phyloP scores from a whole-genome alignment of 1,140 invertebrate species.

The Argopecten irradians region DNA sequence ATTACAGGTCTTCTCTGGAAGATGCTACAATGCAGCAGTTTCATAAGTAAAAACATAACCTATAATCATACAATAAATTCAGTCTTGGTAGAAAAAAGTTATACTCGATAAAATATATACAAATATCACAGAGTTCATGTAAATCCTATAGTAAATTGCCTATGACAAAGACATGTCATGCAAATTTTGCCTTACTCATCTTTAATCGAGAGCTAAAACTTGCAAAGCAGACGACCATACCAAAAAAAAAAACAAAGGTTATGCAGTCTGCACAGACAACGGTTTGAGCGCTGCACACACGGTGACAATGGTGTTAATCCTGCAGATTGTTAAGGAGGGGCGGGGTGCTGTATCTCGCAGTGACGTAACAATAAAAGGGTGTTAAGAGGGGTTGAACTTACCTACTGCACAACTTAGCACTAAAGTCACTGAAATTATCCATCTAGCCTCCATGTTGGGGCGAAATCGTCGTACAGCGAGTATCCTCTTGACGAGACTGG shows the following conservation, averaged over 20 bases:
- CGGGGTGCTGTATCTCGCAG: not conserved
- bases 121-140: no score
- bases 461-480: not conserved
- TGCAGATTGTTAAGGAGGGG: not conserved
- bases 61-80: no score
- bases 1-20: no score
- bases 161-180: no score
- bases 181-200: no score
- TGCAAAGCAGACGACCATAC: no score
- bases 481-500: not conserved
- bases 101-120: no score
- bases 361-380: not conserved
- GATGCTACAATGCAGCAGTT: no score
- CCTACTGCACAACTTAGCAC: not conserved
- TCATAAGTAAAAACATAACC: no score
- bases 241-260: not conserved
- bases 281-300: not conserved
- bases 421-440: not conserved
- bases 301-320: not conserved
- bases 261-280: not conserved
- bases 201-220: no score
- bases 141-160: no score
- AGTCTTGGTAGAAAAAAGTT: no score
- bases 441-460: not conserved
- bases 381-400: not conserved